Base-by-base conservation (phyloP, 2,797 vertebrate genomes). In the Melopsittacus undulatus region DNA sequence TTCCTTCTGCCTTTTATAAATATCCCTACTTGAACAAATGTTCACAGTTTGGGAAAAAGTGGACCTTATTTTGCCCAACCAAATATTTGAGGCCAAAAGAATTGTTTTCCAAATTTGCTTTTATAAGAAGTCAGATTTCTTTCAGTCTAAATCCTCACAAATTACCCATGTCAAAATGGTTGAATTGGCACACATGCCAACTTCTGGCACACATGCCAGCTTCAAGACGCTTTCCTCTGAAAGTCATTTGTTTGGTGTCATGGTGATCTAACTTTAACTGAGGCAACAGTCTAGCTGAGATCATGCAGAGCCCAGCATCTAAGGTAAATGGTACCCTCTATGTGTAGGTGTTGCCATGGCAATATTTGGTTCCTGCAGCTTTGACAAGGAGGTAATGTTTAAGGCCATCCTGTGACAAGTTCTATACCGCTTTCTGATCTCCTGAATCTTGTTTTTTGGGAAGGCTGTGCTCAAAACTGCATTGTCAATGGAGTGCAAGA, bases 201-300 rank as follows among this genome's bases (percentile, higher is more conserved):
- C 66, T 64, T 77, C 23, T 20, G 38, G 40, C 29, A 38, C 1
- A 1, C 8, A 4, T 24, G 36, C 16, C 79, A 77, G 3, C 66
- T 68, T 77, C 19, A 20, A 38, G 89, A 57, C 5, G 2, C 26
- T 92, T 85, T 94, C 61, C 68, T 75, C 68, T 85, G 72, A 68
- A 83, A 87, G 7, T 56, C 45, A 45, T 75, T 77, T 89, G 82
- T 85, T 84, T 91, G 91, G 68, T 83, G 56, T 84, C 73, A 87
- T 91, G 84, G 92, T 89, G 82, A 94, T 85, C 38, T 79, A 72
- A 88, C 61, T 90, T 90, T 23, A 48, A 15, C 46, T 45, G 43
- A 61, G 63, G 30, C 18, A 63, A 19, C 17, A 70, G 30, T 48
- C 46, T 45, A 83, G 20, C 64, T 67, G 91, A 64, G 64, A 43